Percentiles rank a stretch among this genome's conserved stretches.
phyloP scores from a whole-genome alignment of 2,797 vertebrate species.

The Macropus fuliginosus region DNA sequence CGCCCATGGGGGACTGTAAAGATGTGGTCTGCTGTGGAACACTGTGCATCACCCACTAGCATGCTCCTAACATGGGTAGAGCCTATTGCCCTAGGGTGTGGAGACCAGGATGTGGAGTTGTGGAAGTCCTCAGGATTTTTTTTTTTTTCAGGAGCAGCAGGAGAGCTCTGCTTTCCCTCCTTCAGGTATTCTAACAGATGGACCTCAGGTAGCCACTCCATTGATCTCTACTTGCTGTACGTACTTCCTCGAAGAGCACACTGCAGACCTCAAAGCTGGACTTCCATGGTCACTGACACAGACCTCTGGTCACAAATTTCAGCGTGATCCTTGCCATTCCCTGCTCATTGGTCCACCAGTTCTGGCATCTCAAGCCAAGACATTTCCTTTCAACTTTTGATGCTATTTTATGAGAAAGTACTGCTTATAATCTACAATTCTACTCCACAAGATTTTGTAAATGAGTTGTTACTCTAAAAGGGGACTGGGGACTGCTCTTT shows the following conservation, averaged over 20 bases:
- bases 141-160: background rate
- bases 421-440: background rate
- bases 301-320: background rate
- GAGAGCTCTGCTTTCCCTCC: background rate
- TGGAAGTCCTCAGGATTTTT: background rate
- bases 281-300: background rate
- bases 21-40: background rate
- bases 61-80: background rate
- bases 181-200: background rate
- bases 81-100: background rate
- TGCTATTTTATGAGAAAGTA: background rate
- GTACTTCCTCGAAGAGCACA: background rate
- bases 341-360: background rate
- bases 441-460: background rate
- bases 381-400: background rate
- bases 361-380: background rate
- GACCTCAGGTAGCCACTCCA: background rate
- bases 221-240: background rate
- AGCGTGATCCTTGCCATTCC: background rate
- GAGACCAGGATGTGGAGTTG: background rate
- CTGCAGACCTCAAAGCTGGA: background rate
- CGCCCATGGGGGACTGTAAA: background rate
- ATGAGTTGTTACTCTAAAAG: background rate
- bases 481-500: background rate
- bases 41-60: background rate